phyloP scores from a whole-genome alignment of 1,140 invertebrate species.

The Lucilia cuprina region DNA sequence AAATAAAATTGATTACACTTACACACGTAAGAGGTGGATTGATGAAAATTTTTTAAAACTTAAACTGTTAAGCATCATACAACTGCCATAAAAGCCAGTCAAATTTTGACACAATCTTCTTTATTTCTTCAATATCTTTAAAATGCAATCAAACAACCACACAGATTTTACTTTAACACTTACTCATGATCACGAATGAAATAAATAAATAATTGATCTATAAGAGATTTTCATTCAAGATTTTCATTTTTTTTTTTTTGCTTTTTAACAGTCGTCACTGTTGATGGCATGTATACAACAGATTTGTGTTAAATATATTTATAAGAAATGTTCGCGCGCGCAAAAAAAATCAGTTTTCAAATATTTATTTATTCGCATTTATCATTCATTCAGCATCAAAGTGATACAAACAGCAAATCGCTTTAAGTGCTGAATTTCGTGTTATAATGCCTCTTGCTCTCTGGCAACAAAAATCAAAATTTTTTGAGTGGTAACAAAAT shows the following conservation, averaged over 20 bases:
- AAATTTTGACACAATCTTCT: neutral
- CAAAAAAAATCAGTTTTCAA: neutral
- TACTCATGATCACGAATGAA: neutral
- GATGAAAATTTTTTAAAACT: neutral
- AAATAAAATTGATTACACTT: neutral
- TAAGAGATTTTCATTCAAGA: neutral
- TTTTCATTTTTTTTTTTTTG: neutral
- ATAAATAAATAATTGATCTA: neutral
- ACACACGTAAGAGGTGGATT: neutral
- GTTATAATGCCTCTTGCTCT: slow-evolving; percentile 1
- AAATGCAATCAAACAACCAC: neutral
- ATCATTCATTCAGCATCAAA: slow-evolving; percentile 10
- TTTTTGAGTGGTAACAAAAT: neutral
- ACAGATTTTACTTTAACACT: neutral
- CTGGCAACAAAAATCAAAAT: neutral
- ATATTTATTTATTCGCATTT: neutral
- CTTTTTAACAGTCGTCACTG: no score
- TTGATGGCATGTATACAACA: neutral
- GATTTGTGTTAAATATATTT: neutral
- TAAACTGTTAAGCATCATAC: neutral
- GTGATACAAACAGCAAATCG: slow-evolving; percentile 8
- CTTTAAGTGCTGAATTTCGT: slow-evolving; percentile 24
- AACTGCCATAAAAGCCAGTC: neutral
- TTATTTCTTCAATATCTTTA: neutral
- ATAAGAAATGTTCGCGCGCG: no score